Evolutionary conservation across 2,888 invertebrate genomes (phyloP), one percentile per base, ranked within the genome.

Genomic region (Polylopha cassiicola): DNA sequence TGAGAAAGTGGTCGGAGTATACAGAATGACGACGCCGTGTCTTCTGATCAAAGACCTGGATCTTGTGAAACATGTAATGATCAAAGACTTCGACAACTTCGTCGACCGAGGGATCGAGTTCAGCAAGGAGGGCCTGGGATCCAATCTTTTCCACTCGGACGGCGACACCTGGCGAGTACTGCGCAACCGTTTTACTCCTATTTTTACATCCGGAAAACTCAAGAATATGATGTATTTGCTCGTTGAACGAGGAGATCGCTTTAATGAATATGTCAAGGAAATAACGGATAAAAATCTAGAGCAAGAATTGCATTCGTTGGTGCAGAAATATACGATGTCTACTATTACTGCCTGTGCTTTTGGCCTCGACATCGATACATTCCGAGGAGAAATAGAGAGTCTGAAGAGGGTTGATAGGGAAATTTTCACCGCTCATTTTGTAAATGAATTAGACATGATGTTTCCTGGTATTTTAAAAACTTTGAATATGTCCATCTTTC

Each of bases 391-490:
- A 15, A 3, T 10, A 5, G 11, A 29, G 16, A 29, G 22, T 2
- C 10, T 37, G 10, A 13, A 28, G 11, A 26, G 14, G 13, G 4
- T 37, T 7, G 37, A 37, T 16, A 21, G 15, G 10, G n/a, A 16
- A 2, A 37, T 37, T 9, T 37, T 37, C 11, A 37, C 22, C 8
- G 0, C 3, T 7, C 7, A 10, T 9, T 28, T 10, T n/a, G 22
- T 5, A 1, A 0, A 6, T 4, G 22, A 22, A 70, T 8, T 51
- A 44, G 3, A 38, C 18, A 58, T 69, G 58, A 55, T 73, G 58
- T 67, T 43, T 23, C 73, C 71, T 2, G 65, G 66, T 11, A 48
- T 71, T 7, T 41, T 71, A 2, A 67, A 57, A 44, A 48, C 36
- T 26, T 15, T 71, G 0, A 61, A 61, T 20, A 3, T 37, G 2